phyloP scores from a whole-genome alignment of 1,140 invertebrate species.

The Melipona quadrifasciata region DNA sequence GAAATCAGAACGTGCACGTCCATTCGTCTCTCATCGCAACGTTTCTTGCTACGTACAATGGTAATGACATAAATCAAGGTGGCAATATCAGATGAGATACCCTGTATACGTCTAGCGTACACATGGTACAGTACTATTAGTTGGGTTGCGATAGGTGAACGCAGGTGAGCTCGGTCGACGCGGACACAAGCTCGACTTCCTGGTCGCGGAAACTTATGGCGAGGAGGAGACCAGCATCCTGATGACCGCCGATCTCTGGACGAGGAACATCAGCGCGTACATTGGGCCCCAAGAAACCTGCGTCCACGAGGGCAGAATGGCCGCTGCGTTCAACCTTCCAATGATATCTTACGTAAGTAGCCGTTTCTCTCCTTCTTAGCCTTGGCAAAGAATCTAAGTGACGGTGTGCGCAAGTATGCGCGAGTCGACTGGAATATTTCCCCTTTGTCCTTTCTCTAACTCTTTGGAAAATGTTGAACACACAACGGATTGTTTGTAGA shows the following conservation, averaged over 20 bases:
- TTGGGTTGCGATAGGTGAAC: constrained; percentile 79
- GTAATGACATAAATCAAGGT: no score
- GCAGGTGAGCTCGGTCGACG: constrained; percentile 82
- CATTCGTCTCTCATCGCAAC: no score
- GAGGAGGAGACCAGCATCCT: constrained; percentile 93
- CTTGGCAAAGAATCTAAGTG: not conserved
- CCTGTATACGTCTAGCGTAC: no score
- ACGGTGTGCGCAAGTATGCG: not conserved
- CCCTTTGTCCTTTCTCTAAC: not conserved
- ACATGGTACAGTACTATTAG: not conserved
- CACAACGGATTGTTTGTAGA: no score
- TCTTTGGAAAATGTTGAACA: no score
- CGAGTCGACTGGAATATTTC: not conserved
- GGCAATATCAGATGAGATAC: no score
- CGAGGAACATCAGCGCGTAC: constrained; percentile 92
- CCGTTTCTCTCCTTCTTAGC: not conserved
- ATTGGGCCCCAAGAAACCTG: constrained; percentile 98
- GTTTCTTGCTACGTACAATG: no score
- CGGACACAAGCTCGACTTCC: constrained; percentile 89
- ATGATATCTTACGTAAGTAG: constrained; percentile 91
- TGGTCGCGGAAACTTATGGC: constrained; percentile 95
- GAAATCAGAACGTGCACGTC: no score
- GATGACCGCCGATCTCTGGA: constrained; percentile 93
- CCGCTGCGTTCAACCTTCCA: constrained; percentile 95
- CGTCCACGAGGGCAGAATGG: constrained; percentile 96